Base-by-base conservation (phyloP, 2,888 invertebrate species). In the Crocallis elinguaria region DNA sequence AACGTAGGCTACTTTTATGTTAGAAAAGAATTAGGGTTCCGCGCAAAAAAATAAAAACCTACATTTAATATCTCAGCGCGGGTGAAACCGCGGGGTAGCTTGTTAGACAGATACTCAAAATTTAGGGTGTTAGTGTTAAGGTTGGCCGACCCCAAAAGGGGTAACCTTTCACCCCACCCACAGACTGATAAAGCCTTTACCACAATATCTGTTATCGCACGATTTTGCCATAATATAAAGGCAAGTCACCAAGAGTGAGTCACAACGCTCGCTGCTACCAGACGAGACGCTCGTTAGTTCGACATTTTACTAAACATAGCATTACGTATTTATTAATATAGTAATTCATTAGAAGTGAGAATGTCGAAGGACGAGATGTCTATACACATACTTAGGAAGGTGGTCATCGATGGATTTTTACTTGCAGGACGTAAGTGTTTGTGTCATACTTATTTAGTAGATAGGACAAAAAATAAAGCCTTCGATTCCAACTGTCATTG, bases 371-470 rank as follows among this genome's bases (percentile, higher is more conserved):
- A 81, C 61, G 75, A 78, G 8, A 55, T 59, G 2, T 74, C 82
- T 0, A 67, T 84, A 16, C 68, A 78, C 39, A 68, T 79, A 16
- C 44, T 85, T 19, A 74, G 78, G 66, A 88, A 84, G 59, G 60
- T 88, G 23, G 83, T 87, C 9, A 45, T 84, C 1, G 88, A 88
- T 61, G 73, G 75, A 42, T 75, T 84, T 42, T 54, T 86, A 4
- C 56, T 87, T n/a, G 70, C 69, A 56, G 75, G 69, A 48, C 58
- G 88, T 88, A 66, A 88, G 88, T 88, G 25, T 30, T 56, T 42
- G 19, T 43, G 36, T 39, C 27, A 29, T 32, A 39, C 44, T 44
- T 53, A 37, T 43, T 38, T 39, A 36, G 29, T 44, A 49, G 17
- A 13, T n/a, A n/a, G n/a, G n/a, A n/a, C n/a, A n/a, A n/a, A n/a